These are phyloP conservation scores for Tenebrosternarchus preto DNA, from an alignment of 2,113 vertebrate species.

Conservation along the genomic window DNA sequence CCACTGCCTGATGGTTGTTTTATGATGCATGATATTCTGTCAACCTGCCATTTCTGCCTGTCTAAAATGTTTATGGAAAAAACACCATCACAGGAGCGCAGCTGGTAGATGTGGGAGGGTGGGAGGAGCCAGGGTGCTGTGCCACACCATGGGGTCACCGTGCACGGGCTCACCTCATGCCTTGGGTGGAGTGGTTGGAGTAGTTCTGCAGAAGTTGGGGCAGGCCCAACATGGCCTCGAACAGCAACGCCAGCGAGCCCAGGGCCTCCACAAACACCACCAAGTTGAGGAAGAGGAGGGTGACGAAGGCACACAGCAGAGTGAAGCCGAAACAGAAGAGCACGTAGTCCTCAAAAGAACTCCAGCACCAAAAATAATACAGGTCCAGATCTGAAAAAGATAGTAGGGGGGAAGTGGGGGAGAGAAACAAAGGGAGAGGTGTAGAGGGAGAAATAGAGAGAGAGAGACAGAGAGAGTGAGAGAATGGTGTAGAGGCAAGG, in stretches of 20 bases:
- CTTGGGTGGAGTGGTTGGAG: slow-evolving; percentile 75
- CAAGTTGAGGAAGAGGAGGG: slow-evolving; percentile 75
- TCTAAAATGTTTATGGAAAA: neutral
- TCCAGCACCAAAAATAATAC: slow-evolving; percentile 80
- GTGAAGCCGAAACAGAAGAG: slow-evolving; percentile 77
- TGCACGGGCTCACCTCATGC: slow-evolving; percentile 75
- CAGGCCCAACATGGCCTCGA: slow-evolving; percentile 80
- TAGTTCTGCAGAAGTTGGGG: slow-evolving; percentile 81
- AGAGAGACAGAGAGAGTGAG: no score
- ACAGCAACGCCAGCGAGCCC: slow-evolving; percentile 74
- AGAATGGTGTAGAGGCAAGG: no score
- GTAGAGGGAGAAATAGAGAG: neutral
- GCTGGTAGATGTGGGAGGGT: no score
- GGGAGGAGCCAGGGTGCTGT: no score
- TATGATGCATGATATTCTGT: slow-evolving; percentile 12
- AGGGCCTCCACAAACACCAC: slow-evolving; percentile 74
- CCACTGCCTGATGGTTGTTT: neutral
- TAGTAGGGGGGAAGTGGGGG: neutral
- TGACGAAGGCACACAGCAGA: slow-evolving; percentile 69
- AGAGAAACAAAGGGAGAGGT: neutral
- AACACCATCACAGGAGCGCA: neutral
- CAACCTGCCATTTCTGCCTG: neutral
- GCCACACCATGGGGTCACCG: no score
- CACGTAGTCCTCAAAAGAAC: slow-evolving; percentile 77
- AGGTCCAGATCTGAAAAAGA: slow-evolving; percentile 70